Conservation (phyloP, 2,113 vertebrate species). For the Pungitius pungitius region DNA sequence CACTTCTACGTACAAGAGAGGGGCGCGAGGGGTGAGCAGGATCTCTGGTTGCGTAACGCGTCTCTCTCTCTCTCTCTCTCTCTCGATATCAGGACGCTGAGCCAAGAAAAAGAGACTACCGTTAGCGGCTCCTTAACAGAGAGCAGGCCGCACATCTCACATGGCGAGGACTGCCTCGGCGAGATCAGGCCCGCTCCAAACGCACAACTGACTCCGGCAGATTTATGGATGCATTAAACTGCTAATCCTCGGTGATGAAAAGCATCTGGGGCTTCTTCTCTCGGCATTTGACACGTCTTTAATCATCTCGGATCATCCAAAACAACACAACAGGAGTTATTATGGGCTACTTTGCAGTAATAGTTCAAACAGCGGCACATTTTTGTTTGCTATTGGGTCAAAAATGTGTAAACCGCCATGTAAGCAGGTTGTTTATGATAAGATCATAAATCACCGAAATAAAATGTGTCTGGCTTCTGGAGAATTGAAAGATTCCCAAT, state of each 20-base stretch:
- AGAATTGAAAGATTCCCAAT: not conserved
- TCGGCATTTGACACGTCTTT: not conserved
- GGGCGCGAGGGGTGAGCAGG: conserved; percentile 21
- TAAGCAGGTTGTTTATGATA: too few species aligned
- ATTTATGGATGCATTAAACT: conserved; percentile 7
- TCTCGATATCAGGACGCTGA: conserved; percentile 47
- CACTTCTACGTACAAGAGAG: conserved; percentile 50
- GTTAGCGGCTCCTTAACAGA: conserved; percentile 60
- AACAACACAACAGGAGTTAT: not conserved
- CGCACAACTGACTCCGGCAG: conserved; percentile 17
- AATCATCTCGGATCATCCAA: not conserved
- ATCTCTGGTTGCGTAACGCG: conserved; percentile 61
- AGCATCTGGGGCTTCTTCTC: conserved; percentile 14
- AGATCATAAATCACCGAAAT: too few species aligned
- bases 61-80: conserved; percentile 14
- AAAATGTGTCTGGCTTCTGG: not conserved
- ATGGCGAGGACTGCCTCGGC: conserved; percentile 15
- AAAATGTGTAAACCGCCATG: not conserved
- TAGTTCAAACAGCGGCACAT: not conserved
- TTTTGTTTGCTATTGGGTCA: not conserved
- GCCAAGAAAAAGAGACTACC: conserved; percentile 77
- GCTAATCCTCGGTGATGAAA: conserved; percentile 12
- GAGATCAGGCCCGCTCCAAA: too few species aligned
- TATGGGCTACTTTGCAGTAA: too few species aligned
- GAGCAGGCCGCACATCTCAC: conserved; percentile 39